Conservation (phyloP, 2,113 vertebrate species). For the Grammomys dolichurus region DNA sequence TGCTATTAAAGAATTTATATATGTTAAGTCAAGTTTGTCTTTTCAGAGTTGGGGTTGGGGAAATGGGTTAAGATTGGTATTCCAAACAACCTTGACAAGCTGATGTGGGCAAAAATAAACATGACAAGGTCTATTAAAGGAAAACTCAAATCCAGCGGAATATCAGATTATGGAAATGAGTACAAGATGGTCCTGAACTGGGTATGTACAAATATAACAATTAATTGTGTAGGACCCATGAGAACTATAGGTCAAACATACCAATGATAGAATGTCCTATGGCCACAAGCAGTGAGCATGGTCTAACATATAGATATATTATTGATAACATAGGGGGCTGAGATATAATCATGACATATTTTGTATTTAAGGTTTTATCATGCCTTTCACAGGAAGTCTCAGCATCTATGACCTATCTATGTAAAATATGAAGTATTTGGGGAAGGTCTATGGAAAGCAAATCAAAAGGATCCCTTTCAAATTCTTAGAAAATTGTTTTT, state of each 20-base stretch:
- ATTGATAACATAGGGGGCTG: background rate
- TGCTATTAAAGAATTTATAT: constrained; percentile 13
- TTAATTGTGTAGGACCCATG: constrained; percentile 21
- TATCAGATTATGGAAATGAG: constrained; percentile 51
- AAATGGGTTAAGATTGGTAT: constrained; percentile 37
- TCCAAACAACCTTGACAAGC: constrained; percentile 59
- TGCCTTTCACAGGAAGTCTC: constrained; percentile 2
- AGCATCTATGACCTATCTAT: background rate
- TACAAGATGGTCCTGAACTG: constrained; percentile 44
- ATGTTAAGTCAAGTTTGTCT: constrained; percentile 32
- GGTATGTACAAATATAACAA: constrained; percentile 56
- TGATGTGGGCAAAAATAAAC: constrained; percentile 61
- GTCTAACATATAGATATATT: background rate
- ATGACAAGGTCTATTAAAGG: constrained; percentile 49
- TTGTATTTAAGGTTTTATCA: constrained; percentile 36
- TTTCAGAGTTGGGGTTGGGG: background rate
- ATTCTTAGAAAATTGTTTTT: constrained; percentile 5
- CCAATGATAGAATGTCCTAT: constrained; percentile 27
- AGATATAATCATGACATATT: background rate
- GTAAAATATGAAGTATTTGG: background rate
- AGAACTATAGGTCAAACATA: constrained; percentile 43
- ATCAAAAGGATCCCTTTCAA: constrained; percentile 31
- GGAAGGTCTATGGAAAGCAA: background rate
- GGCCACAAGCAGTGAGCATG: constrained; percentile 27
- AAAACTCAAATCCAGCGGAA: constrained; percentile 50